A percentile compares a stretch with the other conserved stretches of the same genome.
Conservation (phyloP, 2,797 vertebrate species). For the Nothura maculosa region DNA sequence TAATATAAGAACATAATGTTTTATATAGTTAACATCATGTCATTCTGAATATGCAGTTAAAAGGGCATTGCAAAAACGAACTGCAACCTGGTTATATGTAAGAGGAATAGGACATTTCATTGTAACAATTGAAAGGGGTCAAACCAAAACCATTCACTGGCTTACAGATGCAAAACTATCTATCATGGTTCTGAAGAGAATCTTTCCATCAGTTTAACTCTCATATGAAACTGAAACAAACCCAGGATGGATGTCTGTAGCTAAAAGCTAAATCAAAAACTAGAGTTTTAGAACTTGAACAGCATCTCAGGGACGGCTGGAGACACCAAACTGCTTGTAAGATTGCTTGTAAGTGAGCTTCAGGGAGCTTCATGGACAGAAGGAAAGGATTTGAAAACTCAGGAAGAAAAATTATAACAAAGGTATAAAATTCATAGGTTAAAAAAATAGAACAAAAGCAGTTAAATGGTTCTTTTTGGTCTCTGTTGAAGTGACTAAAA, state of each 20-base stretch:
- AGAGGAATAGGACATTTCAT: background rate
- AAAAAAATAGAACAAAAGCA: background rate
- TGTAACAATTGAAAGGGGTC: background rate
- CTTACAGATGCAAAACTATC: background rate
- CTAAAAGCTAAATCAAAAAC: constrained; percentile 1
- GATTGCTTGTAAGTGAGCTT: background rate
- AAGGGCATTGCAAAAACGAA: constrained; percentile 1
- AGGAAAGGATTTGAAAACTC: background rate
- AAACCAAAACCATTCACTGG: background rate
- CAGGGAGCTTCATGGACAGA: background rate
- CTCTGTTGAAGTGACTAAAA: background rate
- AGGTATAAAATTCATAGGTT: rapidly evolving
- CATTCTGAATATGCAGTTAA: background rate
- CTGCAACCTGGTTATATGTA: background rate
- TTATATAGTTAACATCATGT: background rate
- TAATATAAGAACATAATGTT: background rate
- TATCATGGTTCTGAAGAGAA: background rate
- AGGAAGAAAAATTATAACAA: background rate
- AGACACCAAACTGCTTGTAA: background rate
- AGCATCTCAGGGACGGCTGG: background rate
- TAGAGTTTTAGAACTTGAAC: background rate
- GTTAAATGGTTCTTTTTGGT: background rate
- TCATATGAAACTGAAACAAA: background rate
- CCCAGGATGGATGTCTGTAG: background rate
- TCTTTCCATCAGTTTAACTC: background rate